Base-by-base conservation (phyloP, 2,888 invertebrate species). In the Stenodera caucasica region DNA sequence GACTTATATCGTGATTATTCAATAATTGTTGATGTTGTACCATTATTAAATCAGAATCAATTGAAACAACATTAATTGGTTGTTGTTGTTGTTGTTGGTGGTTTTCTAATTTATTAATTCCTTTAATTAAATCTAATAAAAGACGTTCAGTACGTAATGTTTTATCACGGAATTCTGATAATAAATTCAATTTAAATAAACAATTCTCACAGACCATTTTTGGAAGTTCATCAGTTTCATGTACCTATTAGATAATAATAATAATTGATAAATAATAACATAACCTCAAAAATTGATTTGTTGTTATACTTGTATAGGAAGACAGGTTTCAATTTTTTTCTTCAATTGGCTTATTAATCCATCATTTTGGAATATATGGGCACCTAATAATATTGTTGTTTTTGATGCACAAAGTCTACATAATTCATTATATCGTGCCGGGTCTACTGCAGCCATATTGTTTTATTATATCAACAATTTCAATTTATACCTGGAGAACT, bases 141-240 rank as follows among this genome's bases (percentile, higher is more conserved):
- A 84, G 76, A 56, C 76, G 79, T 72, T 86, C 85, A 0, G 86
- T 85, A 59, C 82, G 81, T 26, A 84, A 68, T 66, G 83, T 82
- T 67, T 84, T 82, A 67, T 85, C 84, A 57, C 84, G 81, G 72
- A 86, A 86, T 55, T 85, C 84, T 68, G 81, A 83, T 57, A 85
- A 76, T 53, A 84, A 76, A 65, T 86, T 85, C 55, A 86, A 70
- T 70, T 86, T 86, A 64, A 81, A 85, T 11, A 84, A 78, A 69
- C 86, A 86, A 51, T 82, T 81, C 64, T 83, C 82, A 67, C 86
- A 86, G 3, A 86, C 81, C 73, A 84, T 82, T 79, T 86, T 86
- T 18, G 86, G 85, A 50, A 86, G 76, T 66, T 83, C 82, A 72
- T 86, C 86, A 18, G 79, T 75, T 75, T 82, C 79, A 49, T 83